Evolutionary conservation across 2,113 vertebrate genomes (phyloP).

Genomic region (Columba janthina): DNA sequence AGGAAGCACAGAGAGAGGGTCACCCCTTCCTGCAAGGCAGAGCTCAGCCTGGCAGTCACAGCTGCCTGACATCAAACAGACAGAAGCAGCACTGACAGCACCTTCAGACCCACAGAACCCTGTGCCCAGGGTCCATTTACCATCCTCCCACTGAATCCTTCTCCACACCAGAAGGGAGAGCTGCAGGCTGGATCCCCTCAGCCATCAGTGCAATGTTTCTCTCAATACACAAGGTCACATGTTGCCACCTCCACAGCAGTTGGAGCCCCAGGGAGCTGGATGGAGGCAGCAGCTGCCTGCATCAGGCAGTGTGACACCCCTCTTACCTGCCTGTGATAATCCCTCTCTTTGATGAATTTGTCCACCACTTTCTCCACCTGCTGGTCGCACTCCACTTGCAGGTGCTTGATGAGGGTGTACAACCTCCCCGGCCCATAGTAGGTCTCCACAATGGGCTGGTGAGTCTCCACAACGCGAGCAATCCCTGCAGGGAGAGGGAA

Average conservation of each 20-base stretch:
- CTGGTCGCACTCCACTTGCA: conserved; percentile 92
- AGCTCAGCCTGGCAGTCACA: neutral
- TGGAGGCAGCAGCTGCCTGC: rapidly evolving
- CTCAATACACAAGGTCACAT: neutral
- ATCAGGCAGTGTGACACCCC: neutral
- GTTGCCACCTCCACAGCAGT: neutral
- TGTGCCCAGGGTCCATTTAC: neutral
- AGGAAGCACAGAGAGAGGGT: neutral
- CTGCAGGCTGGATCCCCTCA: neutral
- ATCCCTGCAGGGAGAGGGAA: conserved; percentile 79
- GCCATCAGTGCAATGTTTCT: neutral
- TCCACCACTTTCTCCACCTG: conserved; percentile 95
- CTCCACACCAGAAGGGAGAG: neutral
- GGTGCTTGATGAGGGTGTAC: conserved; percentile 90
- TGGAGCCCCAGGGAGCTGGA: neutral
- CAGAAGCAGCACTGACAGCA: neutral
- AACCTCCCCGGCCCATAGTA: conserved; percentile 95
- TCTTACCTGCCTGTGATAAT: conserved; percentile 90
- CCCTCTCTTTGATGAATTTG: conserved; percentile 91
- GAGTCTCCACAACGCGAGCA: conserved; percentile 93
- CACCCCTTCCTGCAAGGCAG: neutral
- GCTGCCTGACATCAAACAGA: neutral
- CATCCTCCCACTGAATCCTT: neutral
- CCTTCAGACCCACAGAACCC: neutral
- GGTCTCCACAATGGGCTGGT: conserved; percentile 96